A percentile compares a stretch with the other conserved stretches of the same genome.
Evolutionary conservation across 1,140 invertebrate species (phyloP).

Genomic region (Scaptomyza hsui): DNA sequence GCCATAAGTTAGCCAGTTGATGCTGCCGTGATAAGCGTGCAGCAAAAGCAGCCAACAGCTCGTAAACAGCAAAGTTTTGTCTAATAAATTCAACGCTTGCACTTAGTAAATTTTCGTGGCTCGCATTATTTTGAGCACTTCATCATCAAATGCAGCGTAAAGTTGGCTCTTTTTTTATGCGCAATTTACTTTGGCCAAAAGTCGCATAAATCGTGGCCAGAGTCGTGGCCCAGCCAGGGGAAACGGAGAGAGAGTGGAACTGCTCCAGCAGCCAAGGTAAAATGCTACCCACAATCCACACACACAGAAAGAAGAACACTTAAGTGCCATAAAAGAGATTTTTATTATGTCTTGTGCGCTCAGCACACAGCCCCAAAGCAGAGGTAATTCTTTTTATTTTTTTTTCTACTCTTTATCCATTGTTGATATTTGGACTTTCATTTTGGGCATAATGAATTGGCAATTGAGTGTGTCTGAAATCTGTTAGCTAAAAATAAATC

Average conservation of each 20-base stretch:
- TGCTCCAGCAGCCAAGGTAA: constrained; percentile 59
- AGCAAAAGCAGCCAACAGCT: constrained; percentile 54
- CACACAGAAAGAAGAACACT: constrained; percentile 69
- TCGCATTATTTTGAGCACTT: constrained; percentile 79
- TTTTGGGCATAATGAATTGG: constrained; percentile 8
- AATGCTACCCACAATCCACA: constrained; percentile 80
- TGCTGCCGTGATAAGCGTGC: constrained; percentile 71
- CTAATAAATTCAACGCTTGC: constrained; percentile 80
- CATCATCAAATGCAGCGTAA: constrained; percentile 71
- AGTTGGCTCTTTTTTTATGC: constrained; percentile 73
- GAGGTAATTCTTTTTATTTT: constrained; percentile 42
- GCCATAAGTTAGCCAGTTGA: constrained; percentile 72
- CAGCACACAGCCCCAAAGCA: constrained; percentile 47
- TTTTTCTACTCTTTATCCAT: constrained; percentile 27
- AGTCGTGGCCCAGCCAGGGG: constrained; percentile 13
- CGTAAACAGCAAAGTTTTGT: constrained; percentile 79
- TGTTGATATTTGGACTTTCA: constrained; percentile 5
- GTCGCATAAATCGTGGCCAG: constrained; percentile 73
- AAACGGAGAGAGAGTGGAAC: constrained; percentile 20
- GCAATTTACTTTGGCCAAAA: constrained; percentile 81
- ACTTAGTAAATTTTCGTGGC: constrained; percentile 76
- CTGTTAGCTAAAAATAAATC: background rate
- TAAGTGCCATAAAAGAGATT: constrained; percentile 82
- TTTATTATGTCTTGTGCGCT: constrained; percentile 78
- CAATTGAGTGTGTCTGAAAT: background rate